Evolutionary conservation across 2,797 vertebrate genomes (phyloP), one percentile per base, ranked within the genome.

Genomic region (Phylloscopus collybita): DNA sequence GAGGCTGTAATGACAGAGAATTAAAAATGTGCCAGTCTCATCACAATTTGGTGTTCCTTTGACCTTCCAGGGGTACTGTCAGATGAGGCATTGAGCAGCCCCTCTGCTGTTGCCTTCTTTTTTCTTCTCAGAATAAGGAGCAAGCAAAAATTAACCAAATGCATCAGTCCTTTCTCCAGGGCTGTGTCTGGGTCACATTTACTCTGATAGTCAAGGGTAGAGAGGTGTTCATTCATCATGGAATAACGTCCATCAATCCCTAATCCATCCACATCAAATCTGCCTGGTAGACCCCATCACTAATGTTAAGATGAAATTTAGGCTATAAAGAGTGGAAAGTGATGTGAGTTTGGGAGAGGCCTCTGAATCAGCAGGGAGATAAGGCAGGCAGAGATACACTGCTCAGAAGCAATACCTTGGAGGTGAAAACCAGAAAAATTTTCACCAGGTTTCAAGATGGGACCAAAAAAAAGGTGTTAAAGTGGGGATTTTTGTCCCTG

Each of bases 1-100:
- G 96, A 96, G 93, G 92, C 96, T 96, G 91, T 97, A 98, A 98
- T 97, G 97, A 98, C 97, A 96, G 53, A 95, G 96, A 97, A 98
- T 97, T 98, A 96, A 97, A 97, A 97, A 97, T 92, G 93, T 96
- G 94, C 96, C 97, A 95, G 93, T 91, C 83, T 97, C 97, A 97
- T 97, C 96, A 94, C 81, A 91, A 92, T 93, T 86, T 90, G 60
- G 56, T 94, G 93, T 94, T 97, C 88, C 90, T 34, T 21, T 88
- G 96, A 97, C 97, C 97, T 98, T 98, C 97, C 88, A 91, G 95
- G 94, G 95, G 81, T 79, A 59, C 88, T 69, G 40, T 60, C 75
- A 91, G 62, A 76, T 1, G 10, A 93, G 64, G 47, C 84, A 67
- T 9, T 0, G 2, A 84, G 57, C 49, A 66, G 36, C 21, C 26